phyloP scores from a whole-genome alignment of 2,888 invertebrate genomes.

The Acronicta aceris region DNA sequence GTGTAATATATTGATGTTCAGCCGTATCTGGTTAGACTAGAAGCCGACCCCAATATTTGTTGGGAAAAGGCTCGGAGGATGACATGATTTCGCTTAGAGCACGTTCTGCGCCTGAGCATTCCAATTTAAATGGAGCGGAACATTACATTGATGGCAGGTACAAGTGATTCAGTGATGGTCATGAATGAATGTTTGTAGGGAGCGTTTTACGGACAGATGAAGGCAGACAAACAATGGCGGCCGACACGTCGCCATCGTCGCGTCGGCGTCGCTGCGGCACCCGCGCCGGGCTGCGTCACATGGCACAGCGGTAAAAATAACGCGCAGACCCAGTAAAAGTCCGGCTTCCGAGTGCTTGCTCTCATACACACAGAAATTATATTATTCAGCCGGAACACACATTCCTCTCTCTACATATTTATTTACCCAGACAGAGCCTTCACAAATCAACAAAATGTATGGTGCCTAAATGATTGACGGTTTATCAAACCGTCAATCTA shows the following conservation, averaged over 20 bases:
- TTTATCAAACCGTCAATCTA: conserved; percentile 20
- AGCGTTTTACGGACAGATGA: conserved; percentile 21
- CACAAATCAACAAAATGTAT: conserved; percentile 9
- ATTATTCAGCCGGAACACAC: conserved; percentile 22
- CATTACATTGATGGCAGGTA: not conserved
- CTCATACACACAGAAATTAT: conserved; percentile 18
- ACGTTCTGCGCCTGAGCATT: too few species aligned
- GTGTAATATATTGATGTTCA: too few species aligned
- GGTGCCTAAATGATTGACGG: not conserved
- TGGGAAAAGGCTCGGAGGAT: too few species aligned
- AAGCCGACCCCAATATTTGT: too few species aligned
- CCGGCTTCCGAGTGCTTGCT: conserved; percentile 41
- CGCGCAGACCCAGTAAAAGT: conserved; percentile 41
- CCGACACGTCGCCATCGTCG: conserved; percentile 12
- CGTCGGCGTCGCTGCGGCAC: not conserved
- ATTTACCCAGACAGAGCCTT: conserved; percentile 6
- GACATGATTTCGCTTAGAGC: too few species aligned
- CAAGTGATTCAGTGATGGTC: conserved; percentile 6
- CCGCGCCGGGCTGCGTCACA: conserved; percentile 23
- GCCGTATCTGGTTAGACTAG: too few species aligned
- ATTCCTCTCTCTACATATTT: conserved; percentile 13
- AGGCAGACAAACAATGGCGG: conserved; percentile 29
- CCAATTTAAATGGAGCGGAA: too few species aligned
- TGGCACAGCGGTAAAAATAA: conserved; percentile 67
- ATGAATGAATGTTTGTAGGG: conserved; percentile 22